These are phyloP conservation scores for Bombus superbus DNA, from an alignment of 1,140 invertebrate genomes.

Conservation along the genomic window DNA sequence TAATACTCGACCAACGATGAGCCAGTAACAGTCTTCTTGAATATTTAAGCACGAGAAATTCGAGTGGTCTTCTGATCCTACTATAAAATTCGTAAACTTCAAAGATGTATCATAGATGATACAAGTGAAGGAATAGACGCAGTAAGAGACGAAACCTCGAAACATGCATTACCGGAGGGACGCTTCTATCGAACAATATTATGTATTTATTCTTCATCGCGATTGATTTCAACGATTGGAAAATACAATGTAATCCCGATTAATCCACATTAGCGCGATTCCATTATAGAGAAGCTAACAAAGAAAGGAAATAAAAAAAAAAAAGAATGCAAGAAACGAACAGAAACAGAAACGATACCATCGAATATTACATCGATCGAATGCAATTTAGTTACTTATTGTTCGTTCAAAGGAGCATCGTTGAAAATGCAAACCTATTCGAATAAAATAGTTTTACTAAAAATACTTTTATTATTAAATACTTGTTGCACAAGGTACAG, in stretches of 20 bases:
- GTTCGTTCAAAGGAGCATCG: not conserved
- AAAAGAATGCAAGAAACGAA: not conserved
- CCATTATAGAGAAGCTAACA: not conserved
- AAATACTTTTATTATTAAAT: constrained; percentile 37
- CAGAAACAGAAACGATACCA: not conserved
- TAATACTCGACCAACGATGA: constrained; percentile 27
- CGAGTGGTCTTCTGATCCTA: constrained; percentile 7
- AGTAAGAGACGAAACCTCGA: constrained; percentile 33
- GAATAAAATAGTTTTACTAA: constrained; percentile 11
- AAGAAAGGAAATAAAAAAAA: not conserved
- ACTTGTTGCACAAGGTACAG: constrained; percentile 11
- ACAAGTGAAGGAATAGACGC: constrained; percentile 35
- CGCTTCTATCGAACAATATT: constrained; percentile 26
- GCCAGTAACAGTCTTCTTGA: constrained; percentile 35
- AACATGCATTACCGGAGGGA: constrained; percentile 34
- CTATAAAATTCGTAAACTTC: constrained; percentile 17
- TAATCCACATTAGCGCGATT: not conserved
- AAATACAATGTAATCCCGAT: constrained; percentile 44
- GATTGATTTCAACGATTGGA: constrained; percentile 37
- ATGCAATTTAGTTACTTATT: not conserved
- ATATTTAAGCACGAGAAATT: constrained; percentile 29
- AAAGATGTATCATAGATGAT: constrained; percentile 32
- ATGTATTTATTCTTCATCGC: not conserved
- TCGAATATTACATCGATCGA: not conserved
- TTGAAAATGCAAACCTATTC: not conserved